These are phyloP conservation scores for Brachylomia viminalis DNA, from an alignment of 2,888 invertebrate species.

Conservation along the genomic window DNA sequence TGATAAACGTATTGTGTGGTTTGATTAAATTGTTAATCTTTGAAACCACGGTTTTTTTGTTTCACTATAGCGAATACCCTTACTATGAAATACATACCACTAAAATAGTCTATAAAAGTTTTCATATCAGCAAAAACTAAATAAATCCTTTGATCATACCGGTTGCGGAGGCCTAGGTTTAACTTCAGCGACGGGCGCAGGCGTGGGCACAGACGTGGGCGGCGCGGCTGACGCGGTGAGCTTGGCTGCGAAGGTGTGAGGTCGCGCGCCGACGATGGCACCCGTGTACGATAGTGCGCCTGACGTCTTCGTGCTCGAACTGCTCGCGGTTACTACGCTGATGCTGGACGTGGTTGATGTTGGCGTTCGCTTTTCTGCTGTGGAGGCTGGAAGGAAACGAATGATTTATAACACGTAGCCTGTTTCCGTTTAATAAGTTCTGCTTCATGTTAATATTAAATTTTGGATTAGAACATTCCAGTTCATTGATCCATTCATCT, in stretches of 20 bases:
- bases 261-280: constrained; percentile 90
- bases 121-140: neutral
- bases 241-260: constrained; percentile 94
- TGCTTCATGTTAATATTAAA: neutral
- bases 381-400: constrained; percentile 47
- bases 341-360: constrained; percentile 40
- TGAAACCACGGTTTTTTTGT: neutral
- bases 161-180: constrained; percentile 59
- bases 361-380: constrained; percentile 85
- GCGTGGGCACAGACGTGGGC: constrained; percentile 70
- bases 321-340: constrained; percentile 67
- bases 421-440: neutral
- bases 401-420: neutral
- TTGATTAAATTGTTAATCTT: neutral
- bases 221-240: constrained; percentile 87
- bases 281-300: constrained; percentile 88
- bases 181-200: constrained; percentile 58
- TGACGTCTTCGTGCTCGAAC: constrained; percentile 64
- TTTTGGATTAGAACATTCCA: neutral
- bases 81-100: neutral
- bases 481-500: neutral
- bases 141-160: constrained; percentile 47
- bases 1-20: neutral
- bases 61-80: neutral
- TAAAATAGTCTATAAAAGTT: neutral